These are phyloP conservation scores for Myopa tessellatipennis DNA, from an alignment of 2,888 invertebrate species.

Conservation along the genomic window DNA sequence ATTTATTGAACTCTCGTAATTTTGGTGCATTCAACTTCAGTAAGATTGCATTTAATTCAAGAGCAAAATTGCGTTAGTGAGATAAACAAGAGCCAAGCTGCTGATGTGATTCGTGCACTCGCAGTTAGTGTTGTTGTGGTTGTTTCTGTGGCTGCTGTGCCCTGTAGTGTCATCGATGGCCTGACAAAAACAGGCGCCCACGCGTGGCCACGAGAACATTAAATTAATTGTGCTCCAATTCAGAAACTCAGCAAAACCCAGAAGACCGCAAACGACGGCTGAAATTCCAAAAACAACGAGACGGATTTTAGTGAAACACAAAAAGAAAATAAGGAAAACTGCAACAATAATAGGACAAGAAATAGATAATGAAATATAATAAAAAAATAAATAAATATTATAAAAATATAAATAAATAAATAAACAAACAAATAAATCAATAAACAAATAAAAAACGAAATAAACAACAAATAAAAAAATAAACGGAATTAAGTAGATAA, in stretches of 20 bases:
- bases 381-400: conserved; percentile 16
- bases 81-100: conserved; percentile 58
- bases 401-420: conserved; percentile 16
- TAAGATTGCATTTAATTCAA: conserved; percentile 50
- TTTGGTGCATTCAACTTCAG: not conserved
- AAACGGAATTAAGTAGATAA: too few relatives aligned
- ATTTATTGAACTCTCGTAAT: not conserved
- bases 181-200: conserved; percentile 45
- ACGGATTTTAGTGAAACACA: not conserved
- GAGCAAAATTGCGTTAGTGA: conserved; percentile 58
- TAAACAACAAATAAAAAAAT: not conserved
- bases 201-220: conserved; percentile 53
- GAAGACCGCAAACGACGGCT: conserved; percentile 60
- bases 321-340: conserved; percentile 3
- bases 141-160: not conserved
- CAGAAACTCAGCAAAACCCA: conserved; percentile 60
- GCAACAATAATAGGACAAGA: not conserved
- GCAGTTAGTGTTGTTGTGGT: conserved; percentile 33
- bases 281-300: conserved; percentile 33
- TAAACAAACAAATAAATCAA: not conserved
- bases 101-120: conserved; percentile 54
- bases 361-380: not conserved
- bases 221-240: conserved; percentile 60
- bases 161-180: conserved; percentile 3
- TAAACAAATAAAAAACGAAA: too few relatives aligned